phyloP scores from a whole-genome alignment of 1,140 invertebrate species.

The Carposina sasakii region DNA sequence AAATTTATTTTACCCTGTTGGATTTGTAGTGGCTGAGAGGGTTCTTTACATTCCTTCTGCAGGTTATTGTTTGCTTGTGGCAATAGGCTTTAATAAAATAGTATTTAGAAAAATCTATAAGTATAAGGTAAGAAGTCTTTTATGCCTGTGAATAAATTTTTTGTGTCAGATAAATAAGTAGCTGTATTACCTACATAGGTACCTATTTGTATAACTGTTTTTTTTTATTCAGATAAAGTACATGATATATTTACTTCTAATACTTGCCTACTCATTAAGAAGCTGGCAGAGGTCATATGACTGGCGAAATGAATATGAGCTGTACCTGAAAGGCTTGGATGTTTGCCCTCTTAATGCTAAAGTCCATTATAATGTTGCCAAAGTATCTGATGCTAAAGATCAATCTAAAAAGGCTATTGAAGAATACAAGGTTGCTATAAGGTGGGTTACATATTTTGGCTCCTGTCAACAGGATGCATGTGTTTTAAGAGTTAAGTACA shows the following conservation, averaged over 20 bases:
- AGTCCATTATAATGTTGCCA: conserved; percentile 97
- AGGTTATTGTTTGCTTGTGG: conserved; percentile 86
- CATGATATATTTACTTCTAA: conserved; percentile 56
- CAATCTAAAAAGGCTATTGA: conserved; percentile 79
- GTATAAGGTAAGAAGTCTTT: conserved; percentile 22
- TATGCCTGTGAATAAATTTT: too few species aligned
- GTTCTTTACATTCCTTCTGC: conserved; percentile 90
- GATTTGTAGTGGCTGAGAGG: conserved; percentile 93
- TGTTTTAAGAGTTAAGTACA: too few species aligned
- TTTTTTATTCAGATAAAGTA: conserved; percentile 30
- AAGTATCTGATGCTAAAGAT: conserved; percentile 85
- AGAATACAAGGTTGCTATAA: conserved; percentile 86
- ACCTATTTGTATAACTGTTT: too few species aligned
- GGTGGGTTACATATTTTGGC: too few species aligned
- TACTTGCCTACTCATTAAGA: conserved; percentile 74
- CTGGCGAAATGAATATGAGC: conserved; percentile 83
- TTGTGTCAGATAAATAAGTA: too few species aligned
- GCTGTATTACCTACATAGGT: too few species aligned
- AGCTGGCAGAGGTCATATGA: conserved; percentile 82
- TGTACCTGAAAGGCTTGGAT: conserved; percentile 81
- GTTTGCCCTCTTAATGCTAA: conserved; percentile 94
- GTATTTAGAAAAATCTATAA: conserved; percentile 12
- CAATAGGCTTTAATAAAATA: conserved; percentile 75
- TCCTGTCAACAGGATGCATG: too few species aligned
- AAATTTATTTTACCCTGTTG: conserved; percentile 92